Evolutionary conservation across 2,888 invertebrate species (phyloP), one percentile per base, ranked within the genome.

Genomic region (Eubasilissa splendida): DNA sequence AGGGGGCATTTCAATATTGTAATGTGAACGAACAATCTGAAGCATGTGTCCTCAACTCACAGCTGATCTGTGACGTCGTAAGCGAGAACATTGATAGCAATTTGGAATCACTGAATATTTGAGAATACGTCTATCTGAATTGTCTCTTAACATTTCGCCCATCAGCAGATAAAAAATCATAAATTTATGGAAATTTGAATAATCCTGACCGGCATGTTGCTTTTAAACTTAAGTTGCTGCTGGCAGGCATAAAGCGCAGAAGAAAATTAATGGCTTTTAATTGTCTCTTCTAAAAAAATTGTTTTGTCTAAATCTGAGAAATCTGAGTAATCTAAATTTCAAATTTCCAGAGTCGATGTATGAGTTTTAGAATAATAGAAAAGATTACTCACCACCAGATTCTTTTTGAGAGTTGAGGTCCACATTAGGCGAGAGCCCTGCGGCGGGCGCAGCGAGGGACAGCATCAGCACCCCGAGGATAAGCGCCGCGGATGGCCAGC

Each of bases 331-430:
- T n/a, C n/a, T n/a, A n/a, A n/a, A n/a, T n/a, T n/a, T n/a, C n/a
- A n/a, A n/a, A n/a, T n/a, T n/a, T n/a, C n/a, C n/a, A n/a, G n/a
- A n/a, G n/a, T n/a, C 5, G n/a, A 70, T 70, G 42, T 70, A 14
- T 70, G n/a, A n/a, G n/a, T n/a, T n/a, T n/a, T n/a, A n/a, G 22
- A 73, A 65, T 60, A 53, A 75, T 14, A n/a, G 14, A 22, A 22
- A 22, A 22, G 22, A 22, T 22, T 1, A 68, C 82, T 80, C 42
- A 83, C 83, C 83, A 65, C 83, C 83, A 75, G 77, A 53, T 79
- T 83, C 83, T 56, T 60, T 80, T 42, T 76, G 71, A 12, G 79
- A 59, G 42, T 63, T 79, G 33, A 80, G 76, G 42, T 82, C 83
- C 11, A n/a, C 56, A 12, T 59, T 82, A n/a, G 83, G 82, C 10